Base-by-base conservation (phyloP, 2,113 vertebrate genomes). In the Pterocles burchelli region DNA sequence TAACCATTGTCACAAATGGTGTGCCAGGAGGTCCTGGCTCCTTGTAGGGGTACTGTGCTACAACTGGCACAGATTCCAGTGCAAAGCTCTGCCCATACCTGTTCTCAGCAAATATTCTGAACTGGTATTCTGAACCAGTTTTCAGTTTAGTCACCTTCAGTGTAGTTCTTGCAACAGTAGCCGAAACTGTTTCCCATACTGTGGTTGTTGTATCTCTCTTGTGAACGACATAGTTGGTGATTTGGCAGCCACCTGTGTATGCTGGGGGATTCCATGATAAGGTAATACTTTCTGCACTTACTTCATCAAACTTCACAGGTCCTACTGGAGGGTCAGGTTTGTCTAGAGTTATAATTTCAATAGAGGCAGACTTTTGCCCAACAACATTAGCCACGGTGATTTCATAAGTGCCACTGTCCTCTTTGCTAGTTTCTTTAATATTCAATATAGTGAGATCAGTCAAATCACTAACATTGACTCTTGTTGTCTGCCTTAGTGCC, bases 71-170 rank as follows among this genome's bases (percentile, higher is more conserved):
- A 82, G 99, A 99, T 45, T 99, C 99, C 88, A 99, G 92, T 51
- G 98, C 99, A 97, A 99, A 99, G 96, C 99, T 99, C 97, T 99
- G 99, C 63, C 99, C 99, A 83, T 99, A 99, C 63, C 99, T 98
- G 79, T 99, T 99, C 97, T 99, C 99, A 95, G 99, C 99, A 97
- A 99, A 99, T 96, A 99, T 99, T 97, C 98, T 99, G 97, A 99
- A 99, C 81, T 99, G 99, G 96, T 99, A 99, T 96, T 99, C 99
- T 31, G 98, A 97, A 88, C 99, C 99, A 85, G 99, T 99, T 97
- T 99, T 99, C 65, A 99, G 98, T 97, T 98, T 99, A 45, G 96
- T 96, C 46, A 99, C 98, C 96, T 99, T 99, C 61, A 99, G 96
- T 13, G 98, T 98, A 58, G 99, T 99, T 98, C 99, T 99, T 91